Evolutionary conservation across 2,797 vertebrate species (phyloP), one percentile per base, ranked within the genome.

Genomic region (Bovichtus diacanthus): DNA sequence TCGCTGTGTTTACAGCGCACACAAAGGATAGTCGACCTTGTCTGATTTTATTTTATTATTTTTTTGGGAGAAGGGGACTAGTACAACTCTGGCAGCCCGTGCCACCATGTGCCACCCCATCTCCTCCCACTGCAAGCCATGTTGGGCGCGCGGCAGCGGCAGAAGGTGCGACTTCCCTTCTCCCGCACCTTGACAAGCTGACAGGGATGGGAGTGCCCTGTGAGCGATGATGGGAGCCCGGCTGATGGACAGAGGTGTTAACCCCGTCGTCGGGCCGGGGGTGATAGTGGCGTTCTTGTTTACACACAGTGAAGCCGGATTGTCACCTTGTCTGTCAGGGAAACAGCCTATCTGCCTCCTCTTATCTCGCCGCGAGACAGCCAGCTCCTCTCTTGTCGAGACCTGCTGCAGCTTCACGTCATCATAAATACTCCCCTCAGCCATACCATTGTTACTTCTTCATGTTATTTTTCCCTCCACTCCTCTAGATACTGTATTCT

Each of bases 171-270:
- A 81, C 71, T 78, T 70, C 43, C 77, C 68, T 41, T 76, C 47
- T 63, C 65, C 49, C 1, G 21, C 10, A 60, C 75, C 67, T 74
- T 81, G 86, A 82, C 80, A 60, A 54, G 69, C 50, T 47, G 55
- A 47, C 11, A 9, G 47, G 38, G 46, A 43, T 31, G 29, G 27
- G 46, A 39, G 61, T 47, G 34, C 55, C 38, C 56, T 0, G 9
- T 64, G 77, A 84, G 84, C 9, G 16, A 56, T 54, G 74, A 44
- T 9, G 27, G 49, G 38, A 58, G 69, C 78, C 50, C 51, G 18
- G 66, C 76, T 86, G 87, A 93, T 58, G 76, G 92, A 94, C 91
- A 90, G 86, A 90, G 86, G 86, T 81, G 86, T 79, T 85, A 78
- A 89, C 86, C 77, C 75, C 58, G 11, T 80, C 72, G 74, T 71